Percentiles rank a stretch among this genome's conserved stretches.
Evolutionary conservation across 1,140 invertebrate species (phyloP).

Genomic region (Caerostris darwini): DNA sequence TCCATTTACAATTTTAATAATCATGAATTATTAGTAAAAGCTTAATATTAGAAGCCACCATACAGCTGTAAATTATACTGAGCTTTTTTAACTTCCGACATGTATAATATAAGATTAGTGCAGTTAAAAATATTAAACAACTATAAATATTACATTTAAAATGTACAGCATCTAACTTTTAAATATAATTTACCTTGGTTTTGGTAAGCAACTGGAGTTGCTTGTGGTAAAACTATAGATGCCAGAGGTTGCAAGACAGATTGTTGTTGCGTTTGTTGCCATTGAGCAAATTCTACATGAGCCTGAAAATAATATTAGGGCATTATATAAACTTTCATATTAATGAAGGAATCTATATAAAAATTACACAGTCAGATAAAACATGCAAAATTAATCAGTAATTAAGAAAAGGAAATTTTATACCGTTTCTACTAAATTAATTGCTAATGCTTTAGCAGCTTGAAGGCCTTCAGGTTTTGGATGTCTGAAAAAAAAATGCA

Average conservation of each 20-base stretch:
- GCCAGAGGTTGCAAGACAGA: constrained; percentile 68
- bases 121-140: too few species aligned
- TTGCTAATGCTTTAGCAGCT: constrained; percentile 88
- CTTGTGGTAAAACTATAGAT: constrained; percentile 71
- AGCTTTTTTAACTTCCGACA: too few species aligned
- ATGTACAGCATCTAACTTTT: too few species aligned
- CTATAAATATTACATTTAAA: too few species aligned
- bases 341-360: too few species aligned
- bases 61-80: too few species aligned
- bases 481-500: constrained; percentile 83
- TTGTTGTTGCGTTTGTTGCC: constrained; percentile 83
- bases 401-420: constrained; percentile 76
- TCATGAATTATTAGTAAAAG: too few species aligned
- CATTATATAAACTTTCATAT: too few species aligned
- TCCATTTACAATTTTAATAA: too few species aligned
- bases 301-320: constrained; percentile 80
- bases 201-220: constrained; percentile 71
- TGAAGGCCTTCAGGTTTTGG: constrained; percentile 87
- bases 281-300: constrained; percentile 88
- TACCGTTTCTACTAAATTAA: constrained; percentile 91
- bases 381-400: neutral
- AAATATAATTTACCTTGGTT: constrained; percentile 66
- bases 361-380: neutral
- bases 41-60: too few species aligned
- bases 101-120: too few species aligned